Evolutionary conservation across 2,888 invertebrate species (phyloP).

Genomic region (Drosophila colorata): DNA sequence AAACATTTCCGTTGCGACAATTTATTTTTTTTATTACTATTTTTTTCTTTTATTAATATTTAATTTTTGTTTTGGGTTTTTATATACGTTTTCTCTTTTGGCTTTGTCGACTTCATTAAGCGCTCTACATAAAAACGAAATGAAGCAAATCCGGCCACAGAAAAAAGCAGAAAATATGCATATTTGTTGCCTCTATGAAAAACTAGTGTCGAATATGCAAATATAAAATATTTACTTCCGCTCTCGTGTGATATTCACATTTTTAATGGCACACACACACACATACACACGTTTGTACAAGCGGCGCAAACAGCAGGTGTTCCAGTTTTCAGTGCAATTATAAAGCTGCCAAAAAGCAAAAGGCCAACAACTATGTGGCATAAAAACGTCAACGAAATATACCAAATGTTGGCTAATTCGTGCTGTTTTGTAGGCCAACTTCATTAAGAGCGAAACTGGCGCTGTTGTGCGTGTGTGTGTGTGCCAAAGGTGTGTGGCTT

Average conservation of each 20-base stretch:
- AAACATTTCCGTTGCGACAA: constrained; percentile 54
- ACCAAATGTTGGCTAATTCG: constrained; percentile 62
- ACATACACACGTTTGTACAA: constrained; percentile 15
- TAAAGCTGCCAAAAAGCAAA: constrained; percentile 68
- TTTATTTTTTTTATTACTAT: constrained; percentile 13
- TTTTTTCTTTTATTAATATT: constrained; percentile 7
- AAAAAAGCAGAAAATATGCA: constrained; percentile 66
- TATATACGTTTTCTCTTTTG: constrained; percentile 29
- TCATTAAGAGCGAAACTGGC: constrained; percentile 53
- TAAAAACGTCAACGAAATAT: constrained; percentile 41
- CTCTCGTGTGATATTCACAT: constrained; percentile 74
- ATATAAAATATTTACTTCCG: constrained; percentile 76
- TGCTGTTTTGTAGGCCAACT: constrained; percentile 69
- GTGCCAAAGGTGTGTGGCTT: constrained; percentile 47
- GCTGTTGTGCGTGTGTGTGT: constrained; percentile 2
- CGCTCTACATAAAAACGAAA: constrained; percentile 55
- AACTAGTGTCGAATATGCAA: constrained; percentile 78
- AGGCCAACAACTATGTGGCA: constrained; percentile 29
- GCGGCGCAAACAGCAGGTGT: constrained; percentile 66
- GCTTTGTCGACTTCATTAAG: constrained; percentile 70
- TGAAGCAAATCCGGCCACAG: constrained; percentile 34
- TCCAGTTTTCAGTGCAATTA: constrained; percentile 72
- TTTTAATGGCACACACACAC: constrained; percentile 58
- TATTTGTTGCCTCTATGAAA: constrained; percentile 65
- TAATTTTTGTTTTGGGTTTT: constrained; percentile 12